Evolutionary conservation across 2,113 vertebrate genomes (phyloP).

Genomic region (Menura novaehollandiae): DNA sequence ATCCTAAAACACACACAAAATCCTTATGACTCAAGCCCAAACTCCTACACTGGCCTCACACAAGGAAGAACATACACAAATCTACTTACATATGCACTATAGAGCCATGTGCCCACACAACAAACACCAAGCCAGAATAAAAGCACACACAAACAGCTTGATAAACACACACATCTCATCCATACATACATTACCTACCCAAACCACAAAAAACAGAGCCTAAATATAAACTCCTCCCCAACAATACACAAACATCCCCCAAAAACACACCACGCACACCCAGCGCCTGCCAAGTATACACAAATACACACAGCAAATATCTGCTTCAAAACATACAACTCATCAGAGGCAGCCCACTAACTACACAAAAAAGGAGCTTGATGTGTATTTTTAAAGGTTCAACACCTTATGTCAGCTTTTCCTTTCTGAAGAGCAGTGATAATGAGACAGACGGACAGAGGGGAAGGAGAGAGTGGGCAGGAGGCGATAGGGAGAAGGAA

Average conservation of each 20-base stretch:
- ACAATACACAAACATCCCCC: slow-evolving; percentile 59
- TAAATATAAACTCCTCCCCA: slow-evolving; percentile 66
- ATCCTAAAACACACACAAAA: background rate
- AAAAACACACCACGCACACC: background rate
- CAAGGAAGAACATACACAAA: background rate
- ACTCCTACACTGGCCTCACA: slow-evolving; percentile 34
- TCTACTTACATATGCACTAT: background rate
- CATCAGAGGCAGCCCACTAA: background rate
- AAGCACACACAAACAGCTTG: background rate
- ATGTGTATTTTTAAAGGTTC: background rate
- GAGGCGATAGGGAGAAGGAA: background rate
- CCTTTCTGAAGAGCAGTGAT: background rate
- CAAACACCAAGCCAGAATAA: slow-evolving; percentile 10
- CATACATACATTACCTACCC: slow-evolving; percentile 29
- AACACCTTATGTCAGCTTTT: background rate
- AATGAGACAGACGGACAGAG: background rate
- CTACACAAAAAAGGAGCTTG: background rate
- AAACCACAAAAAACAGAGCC: slow-evolving; percentile 60
- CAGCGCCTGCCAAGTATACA: background rate
- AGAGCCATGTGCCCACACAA: slow-evolving; percentile 17
- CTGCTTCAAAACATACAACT: slow-evolving; percentile 21
- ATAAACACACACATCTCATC: slow-evolving; percentile 31
- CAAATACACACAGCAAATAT: slow-evolving; percentile 31
- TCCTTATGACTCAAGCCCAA: slow-evolving; percentile 34
- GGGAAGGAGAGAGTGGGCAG: background rate